Conservation (phyloP, 2,888 invertebrate species). For the Cataglyphis cursor region DNA sequence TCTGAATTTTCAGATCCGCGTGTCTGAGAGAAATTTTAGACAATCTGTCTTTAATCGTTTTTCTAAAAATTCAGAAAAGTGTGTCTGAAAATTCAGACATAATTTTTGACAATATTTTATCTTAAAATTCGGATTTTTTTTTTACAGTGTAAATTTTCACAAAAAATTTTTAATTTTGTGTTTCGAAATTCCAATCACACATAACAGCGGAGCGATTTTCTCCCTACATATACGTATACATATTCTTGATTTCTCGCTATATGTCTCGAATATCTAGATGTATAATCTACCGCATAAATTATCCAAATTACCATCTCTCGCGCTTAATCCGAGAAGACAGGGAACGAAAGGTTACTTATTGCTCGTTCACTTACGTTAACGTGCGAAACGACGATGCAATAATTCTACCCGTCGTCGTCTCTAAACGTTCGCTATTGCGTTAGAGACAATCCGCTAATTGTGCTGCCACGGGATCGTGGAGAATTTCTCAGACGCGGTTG, state of each 20-base stretch:
- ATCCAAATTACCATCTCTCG: neutral
- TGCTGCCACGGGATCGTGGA: neutral
- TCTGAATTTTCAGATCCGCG: no score
- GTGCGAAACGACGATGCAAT: constrained; percentile 18
- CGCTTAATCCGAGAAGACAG: constrained; percentile 5
- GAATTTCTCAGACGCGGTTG: neutral
- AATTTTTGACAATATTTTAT: no score
- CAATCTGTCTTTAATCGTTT: no score
- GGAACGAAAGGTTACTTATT: constrained; percentile 1
- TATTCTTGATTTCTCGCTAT: neutral
- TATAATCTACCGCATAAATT: neutral
- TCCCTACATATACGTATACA: neutral
- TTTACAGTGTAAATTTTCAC: neutral
- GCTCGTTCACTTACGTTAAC: neutral
- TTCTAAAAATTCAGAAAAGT: no score
- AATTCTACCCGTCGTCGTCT: neutral
- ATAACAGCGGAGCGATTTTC: neutral
- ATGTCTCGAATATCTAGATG: neutral
- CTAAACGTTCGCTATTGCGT: neutral
- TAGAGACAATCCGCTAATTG: constrained; percentile 31
- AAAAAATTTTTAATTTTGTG: neutral
- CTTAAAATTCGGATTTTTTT: no score
- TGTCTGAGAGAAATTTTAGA: no score
- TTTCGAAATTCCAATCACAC: neutral
- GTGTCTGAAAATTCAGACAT: no score